Conservation (phyloP, 2,888 invertebrate species). For the Brachypalpus laphriformis region DNA sequence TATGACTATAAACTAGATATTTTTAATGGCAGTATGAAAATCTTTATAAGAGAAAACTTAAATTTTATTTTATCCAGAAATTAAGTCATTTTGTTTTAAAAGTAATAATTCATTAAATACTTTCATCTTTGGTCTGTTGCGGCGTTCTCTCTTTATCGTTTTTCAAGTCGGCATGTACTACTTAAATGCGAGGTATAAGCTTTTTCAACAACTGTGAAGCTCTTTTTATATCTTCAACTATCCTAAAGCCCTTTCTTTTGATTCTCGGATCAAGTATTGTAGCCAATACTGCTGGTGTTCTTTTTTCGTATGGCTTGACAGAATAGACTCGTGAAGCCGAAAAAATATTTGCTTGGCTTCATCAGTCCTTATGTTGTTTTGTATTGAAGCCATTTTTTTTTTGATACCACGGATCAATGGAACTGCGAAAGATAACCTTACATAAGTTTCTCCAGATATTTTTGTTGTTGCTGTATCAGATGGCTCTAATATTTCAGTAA, state of each 20-base stretch:
- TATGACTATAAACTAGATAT: too few species aligned
- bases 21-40: too few species aligned
- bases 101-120: too few species aligned
- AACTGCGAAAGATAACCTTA: too few species aligned
- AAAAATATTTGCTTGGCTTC: neutral
- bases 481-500: too few species aligned
- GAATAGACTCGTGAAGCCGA: neutral
- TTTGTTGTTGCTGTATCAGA: too few species aligned
- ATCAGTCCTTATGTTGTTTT: neutral
- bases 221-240: neutral
- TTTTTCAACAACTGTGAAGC: constrained; percentile 9
- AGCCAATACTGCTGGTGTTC: constrained; percentile 10
- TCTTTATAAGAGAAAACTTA: too few species aligned
- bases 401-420: constrained; percentile 10
- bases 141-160: too few species aligned
- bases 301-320: neutral
- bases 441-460: too few species aligned
- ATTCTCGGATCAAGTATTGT: constrained; percentile 3
- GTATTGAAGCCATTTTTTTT: neutral
- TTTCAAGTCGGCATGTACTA: neutral
- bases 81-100: too few species aligned
- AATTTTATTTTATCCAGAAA: too few species aligned
- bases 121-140: too few species aligned
- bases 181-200: neutral
- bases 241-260: constrained; percentile 17